phyloP scores from a whole-genome alignment of 2,888 invertebrate species.

The Aphidius colemani region DNA sequence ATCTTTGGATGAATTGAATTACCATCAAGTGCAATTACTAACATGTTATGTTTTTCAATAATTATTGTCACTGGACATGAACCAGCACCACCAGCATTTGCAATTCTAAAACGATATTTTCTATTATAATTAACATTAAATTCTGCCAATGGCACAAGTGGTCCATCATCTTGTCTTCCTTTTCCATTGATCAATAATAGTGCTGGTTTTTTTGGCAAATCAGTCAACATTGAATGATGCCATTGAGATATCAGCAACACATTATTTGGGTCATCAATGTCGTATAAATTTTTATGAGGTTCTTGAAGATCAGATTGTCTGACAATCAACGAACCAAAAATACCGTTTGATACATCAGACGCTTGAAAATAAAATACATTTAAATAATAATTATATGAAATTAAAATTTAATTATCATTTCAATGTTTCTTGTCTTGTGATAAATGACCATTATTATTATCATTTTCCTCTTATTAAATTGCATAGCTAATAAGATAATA shows the following conservation, averaged over 20 bases:
- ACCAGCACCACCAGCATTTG: conserved; percentile 70
- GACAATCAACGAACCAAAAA: conserved; percentile 74
- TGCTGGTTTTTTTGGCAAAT: conserved; percentile 63
- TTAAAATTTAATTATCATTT: too few relatives aligned
- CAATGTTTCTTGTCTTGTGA: too few relatives aligned
- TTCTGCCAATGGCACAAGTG: conserved; percentile 48
- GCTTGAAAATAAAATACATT: conserved; percentile 51
- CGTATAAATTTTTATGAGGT: conserved; percentile 68
- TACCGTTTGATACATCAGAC: conserved; percentile 70
- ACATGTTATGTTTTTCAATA: conserved; percentile 69
- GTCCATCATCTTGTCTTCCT: conserved; percentile 62
- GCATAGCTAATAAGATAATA: too few relatives aligned
- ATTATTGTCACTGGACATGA: conserved; percentile 72
- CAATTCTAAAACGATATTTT: conserved; percentile 70
- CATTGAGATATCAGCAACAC: conserved; percentile 74
- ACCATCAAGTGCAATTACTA: conserved; percentile 74
- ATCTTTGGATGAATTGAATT: conserved; percentile 67
- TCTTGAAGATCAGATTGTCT: conserved; percentile 69
- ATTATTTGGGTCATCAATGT: conserved; percentile 73
- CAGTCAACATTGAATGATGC: conserved; percentile 62
- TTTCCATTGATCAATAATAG: conserved; percentile 70
- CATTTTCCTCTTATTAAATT: too few relatives aligned
- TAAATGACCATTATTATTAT: too few relatives aligned
- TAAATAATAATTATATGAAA: too few relatives aligned
- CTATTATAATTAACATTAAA: conserved; percentile 67